Percentiles rank a stretch among this genome's conserved stretches.
Evolutionary conservation across 1,140 invertebrate species (phyloP).

Genomic region (Trachelipus rathkii): DNA sequence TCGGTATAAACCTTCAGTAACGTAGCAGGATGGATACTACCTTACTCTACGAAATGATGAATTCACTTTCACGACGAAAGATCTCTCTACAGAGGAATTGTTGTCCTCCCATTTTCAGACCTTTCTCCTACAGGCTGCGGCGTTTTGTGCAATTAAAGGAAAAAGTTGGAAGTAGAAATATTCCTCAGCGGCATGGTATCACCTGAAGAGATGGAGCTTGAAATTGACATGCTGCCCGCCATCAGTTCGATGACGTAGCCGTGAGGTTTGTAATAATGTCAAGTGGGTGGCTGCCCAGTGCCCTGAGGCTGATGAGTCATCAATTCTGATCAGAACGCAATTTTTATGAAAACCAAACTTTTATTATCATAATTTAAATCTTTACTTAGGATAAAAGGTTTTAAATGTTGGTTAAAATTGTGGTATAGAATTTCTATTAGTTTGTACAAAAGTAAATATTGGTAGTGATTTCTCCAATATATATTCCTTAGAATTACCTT

Average conservation of each 20-base stretch:
- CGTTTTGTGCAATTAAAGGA: neutral
- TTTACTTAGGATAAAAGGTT: slow-evolving; percentile 7
- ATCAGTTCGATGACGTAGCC: neutral
- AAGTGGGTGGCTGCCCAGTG: neutral
- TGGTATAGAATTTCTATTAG: neutral
- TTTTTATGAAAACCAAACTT: neutral
- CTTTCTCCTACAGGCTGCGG: neutral
- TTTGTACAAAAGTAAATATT: neutral
- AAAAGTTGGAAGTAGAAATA: neutral
- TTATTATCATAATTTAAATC: slow-evolving; percentile 3
- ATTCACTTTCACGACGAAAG: neutral
- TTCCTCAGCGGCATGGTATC: neutral
- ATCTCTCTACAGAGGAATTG: neutral
- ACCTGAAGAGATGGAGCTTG: neutral
- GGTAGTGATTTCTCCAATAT: neutral
- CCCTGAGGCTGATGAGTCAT: neutral
- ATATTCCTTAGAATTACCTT: neutral
- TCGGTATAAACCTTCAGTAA: slow-evolving; percentile 99
- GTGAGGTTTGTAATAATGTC: neutral
- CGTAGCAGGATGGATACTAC: slow-evolving; percentile 79
- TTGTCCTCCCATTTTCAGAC: neutral
- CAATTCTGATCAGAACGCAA: neutral
- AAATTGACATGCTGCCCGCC: neutral
- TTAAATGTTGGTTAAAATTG: neutral
- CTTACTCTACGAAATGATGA: slow-evolving; percentile 21